Evolutionary conservation across 1,140 invertebrate genomes (phyloP).

Genomic region (Triops longicaudatus): DNA sequence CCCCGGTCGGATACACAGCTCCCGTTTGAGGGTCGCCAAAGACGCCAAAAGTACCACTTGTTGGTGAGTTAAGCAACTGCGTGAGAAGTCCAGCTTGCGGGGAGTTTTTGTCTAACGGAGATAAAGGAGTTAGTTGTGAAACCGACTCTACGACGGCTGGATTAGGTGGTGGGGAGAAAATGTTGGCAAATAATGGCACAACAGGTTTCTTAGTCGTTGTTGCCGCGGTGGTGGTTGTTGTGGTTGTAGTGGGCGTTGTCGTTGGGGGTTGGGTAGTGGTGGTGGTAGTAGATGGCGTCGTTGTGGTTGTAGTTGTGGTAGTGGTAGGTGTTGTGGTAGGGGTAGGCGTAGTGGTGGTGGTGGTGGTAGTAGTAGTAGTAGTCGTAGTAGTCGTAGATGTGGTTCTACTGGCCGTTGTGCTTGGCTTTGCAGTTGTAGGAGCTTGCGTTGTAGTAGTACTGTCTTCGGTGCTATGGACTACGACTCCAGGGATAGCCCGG

Average conservation of each 20-base stretch:
- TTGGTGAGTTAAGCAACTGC: neutral
- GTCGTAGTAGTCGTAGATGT: constrained; percentile 10
- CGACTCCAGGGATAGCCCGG: constrained; percentile 1
- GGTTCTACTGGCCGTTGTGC: neutral
- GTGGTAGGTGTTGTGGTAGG: neutral
- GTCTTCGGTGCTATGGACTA: neutral
- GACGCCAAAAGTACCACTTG: neutral
- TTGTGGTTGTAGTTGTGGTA: neutral
- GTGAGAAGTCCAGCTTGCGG: neutral
- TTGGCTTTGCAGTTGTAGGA: constrained; percentile 4
- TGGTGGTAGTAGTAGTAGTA: neutral
- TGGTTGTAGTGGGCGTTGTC: neutral
- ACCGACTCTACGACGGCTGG: neutral
- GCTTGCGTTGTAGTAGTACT: neutral
- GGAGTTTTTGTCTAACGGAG: neutral
- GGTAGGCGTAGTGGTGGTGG: neutral
- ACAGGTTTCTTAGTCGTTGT: neutral
- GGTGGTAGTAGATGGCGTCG: neutral
- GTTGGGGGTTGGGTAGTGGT: neutral
- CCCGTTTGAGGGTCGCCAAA: neutral
- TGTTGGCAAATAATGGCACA: neutral
- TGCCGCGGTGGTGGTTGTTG: neutral
- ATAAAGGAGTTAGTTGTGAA: neutral
- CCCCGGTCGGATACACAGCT: neutral
- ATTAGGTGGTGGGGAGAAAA: neutral